A percentile compares a stretch with the other conserved stretches of the same genome.
These are phyloP conservation scores for Platycheirus albimanus DNA, from an alignment of 2,888 invertebrate species.

Conservation along the genomic window DNA sequence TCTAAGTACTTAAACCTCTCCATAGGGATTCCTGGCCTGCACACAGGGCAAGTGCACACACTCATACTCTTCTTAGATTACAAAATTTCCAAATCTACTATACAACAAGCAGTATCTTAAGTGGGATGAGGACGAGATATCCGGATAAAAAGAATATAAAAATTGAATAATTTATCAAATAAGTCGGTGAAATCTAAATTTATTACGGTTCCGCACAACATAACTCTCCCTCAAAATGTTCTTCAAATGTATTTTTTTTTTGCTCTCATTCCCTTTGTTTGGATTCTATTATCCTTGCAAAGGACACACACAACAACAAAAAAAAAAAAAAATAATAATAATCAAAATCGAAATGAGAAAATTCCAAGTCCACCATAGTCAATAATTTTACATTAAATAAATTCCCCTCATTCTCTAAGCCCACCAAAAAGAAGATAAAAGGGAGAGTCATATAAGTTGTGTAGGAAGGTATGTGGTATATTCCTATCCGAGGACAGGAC, in stretches of 20 bases:
- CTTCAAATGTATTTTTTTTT: background rate
- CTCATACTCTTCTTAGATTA: background rate
- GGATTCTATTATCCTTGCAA: conserved; percentile 53
- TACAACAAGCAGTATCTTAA: background rate
- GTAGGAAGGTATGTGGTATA: background rate
- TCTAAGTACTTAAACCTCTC: conserved; percentile 23
- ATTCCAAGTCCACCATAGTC: conserved; percentile 63
- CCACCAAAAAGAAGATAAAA: background rate
- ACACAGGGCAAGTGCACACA: background rate
- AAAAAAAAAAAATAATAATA: no score
- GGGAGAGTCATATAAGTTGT: background rate
- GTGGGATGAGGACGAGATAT: conserved; percentile 18
- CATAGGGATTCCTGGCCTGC: background rate
- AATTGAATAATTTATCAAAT: conserved; percentile 67
- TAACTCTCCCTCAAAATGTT: conserved; percentile 31
- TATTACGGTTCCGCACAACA: conserved; percentile 66
- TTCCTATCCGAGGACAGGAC: background rate
- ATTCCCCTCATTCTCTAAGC: conserved; percentile 33
- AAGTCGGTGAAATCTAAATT: conserved; percentile 72
- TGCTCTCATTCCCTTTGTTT: background rate
- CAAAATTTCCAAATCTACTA: background rate
- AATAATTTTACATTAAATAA: conserved; percentile 69
- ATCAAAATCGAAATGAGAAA: conserved; percentile 64
- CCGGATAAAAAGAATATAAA: conserved; percentile 49
- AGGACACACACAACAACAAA: no score